These are phyloP conservation scores for Manacus vitellinus DNA, from an alignment of 2,113 vertebrate species.

Conservation along the genomic window DNA sequence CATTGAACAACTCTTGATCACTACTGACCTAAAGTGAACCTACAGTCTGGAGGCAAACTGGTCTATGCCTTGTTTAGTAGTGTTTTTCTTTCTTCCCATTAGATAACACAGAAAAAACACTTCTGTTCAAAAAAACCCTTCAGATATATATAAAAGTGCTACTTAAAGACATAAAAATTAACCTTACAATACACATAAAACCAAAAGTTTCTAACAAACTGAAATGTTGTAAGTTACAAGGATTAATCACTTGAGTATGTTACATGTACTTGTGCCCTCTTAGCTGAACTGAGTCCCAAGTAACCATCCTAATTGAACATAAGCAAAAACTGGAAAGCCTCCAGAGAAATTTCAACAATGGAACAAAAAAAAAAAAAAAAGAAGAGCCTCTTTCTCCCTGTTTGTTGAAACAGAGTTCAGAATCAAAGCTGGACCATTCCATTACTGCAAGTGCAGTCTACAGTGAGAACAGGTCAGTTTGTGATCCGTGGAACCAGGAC, in stretches of 20 bases:
- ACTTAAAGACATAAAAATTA: conserved; percentile 33
- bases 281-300: conserved; percentile 2
- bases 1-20: conserved; percentile 11
- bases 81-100: neutral
- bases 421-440: neutral
- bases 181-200: neutral
- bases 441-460: conserved; percentile 8
- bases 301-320: neutral
- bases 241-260: conserved; percentile 7
- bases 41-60: conserved; percentile 1
- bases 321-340: neutral
- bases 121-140: conserved; percentile 31
- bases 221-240: conserved; percentile 39
- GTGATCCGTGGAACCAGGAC: neutral
- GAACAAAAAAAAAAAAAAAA: neutral
- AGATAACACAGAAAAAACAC: neutral
- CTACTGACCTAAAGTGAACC: conserved; percentile 53
- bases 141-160: conserved; percentile 54
- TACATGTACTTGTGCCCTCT: neutral
- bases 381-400: neutral
- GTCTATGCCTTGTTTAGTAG: neutral
- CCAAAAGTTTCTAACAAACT: conserved; percentile 2
- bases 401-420: neutral
- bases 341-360: neutral
- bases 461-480: neutral